Conservation (phyloP, 2,888 invertebrate genomes). For the Erpobdella octoculata region DNA sequence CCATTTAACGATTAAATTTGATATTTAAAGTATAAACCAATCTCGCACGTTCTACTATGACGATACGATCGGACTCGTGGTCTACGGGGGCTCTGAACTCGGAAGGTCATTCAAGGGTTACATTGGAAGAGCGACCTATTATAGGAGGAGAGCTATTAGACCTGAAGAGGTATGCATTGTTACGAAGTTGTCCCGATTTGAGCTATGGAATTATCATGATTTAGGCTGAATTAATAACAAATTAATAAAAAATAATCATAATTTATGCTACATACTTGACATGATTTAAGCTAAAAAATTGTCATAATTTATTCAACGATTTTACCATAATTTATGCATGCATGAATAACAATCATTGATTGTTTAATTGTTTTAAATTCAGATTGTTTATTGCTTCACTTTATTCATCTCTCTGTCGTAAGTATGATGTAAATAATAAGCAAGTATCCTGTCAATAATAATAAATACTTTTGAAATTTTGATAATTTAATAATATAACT, state of each 20-base stretch:
- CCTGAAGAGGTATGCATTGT: conserved; percentile 38
- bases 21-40: background rate
- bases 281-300: no score
- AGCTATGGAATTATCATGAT: background rate
- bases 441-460: no score
- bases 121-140: conserved; percentile 43
- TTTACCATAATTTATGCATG: no score
- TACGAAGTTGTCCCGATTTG: background rate
- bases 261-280: background rate
- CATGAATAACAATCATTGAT: no score
- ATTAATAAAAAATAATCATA: no score
- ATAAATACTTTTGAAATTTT: no score
- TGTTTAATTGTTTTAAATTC: no score
- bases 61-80: conserved; percentile 42
- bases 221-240: background rate
- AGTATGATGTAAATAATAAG: no score
- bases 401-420: no score
- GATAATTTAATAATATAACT: background rate
- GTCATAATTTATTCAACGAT: no score
- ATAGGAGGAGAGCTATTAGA: conserved; percentile 39
- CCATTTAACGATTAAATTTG: background rate
- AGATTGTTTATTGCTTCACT: no score
- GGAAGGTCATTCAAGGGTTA: conserved; percentile 45
- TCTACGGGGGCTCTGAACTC: conserved; percentile 45
- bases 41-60: conserved; percentile 34